Evolutionary conservation across 2,113 vertebrate species (phyloP).

Genomic region (Sialia sialis): DNA sequence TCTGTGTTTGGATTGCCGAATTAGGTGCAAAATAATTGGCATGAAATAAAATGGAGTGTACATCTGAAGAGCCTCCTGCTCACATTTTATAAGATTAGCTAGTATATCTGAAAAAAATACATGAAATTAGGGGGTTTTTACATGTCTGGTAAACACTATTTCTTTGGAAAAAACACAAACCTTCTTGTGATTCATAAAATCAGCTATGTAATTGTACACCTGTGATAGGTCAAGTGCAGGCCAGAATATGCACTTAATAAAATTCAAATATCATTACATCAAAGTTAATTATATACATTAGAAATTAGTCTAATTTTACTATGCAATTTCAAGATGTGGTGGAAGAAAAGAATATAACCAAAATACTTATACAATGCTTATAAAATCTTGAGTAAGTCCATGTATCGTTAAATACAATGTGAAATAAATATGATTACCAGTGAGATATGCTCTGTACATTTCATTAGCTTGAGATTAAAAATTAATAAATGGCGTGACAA

Average conservation of each 20-base stretch:
- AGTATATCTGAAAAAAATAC: not conserved
- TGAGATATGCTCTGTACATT: not conserved
- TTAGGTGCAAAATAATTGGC: constrained; percentile 60
- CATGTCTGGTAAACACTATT: not conserved
- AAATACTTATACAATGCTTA: not conserved
- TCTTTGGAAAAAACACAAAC: not conserved
- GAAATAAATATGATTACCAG: not conserved
- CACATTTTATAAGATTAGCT: constrained; percentile 1
- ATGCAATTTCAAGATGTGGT: not conserved
- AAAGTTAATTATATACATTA: not conserved
- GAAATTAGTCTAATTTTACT: constrained; percentile 16
- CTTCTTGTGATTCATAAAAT: constrained; percentile 13
- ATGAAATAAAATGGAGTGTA: constrained; percentile 24
- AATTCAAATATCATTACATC: constrained; percentile 17
- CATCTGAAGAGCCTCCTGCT: constrained; percentile 57
- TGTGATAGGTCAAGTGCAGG: not conserved
- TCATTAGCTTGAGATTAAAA: not conserved
- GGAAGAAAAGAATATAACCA: not conserved
- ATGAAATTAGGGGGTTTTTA: not conserved
- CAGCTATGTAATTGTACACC: not conserved
- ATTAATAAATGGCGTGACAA: not conserved
- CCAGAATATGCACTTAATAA: constrained; percentile 1
- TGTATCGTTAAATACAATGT: not conserved
- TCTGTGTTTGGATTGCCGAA: constrained; percentile 50
- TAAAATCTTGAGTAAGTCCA: not conserved